Evolutionary conservation across 2,888 invertebrate genomes (phyloP), one percentile per base, ranked within the genome.

Genomic region (Agrypnus murinus): DNA sequence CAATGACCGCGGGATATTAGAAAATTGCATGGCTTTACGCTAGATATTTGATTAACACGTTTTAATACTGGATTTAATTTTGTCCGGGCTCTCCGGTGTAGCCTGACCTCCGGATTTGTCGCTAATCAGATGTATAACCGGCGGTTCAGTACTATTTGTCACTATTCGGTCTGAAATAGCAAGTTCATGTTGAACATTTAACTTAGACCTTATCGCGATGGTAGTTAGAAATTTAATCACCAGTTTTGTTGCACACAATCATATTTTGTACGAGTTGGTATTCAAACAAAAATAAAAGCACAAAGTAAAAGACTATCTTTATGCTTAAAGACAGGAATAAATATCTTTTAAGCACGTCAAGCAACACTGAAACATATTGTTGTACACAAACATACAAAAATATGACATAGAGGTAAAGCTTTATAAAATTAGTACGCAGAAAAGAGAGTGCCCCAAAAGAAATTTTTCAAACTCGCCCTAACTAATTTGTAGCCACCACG

Each of bases 171-270:
- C 55, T 19, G 50, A 25, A 55, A 53, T 55, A 43, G 40, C 64
- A 36, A 25, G 64, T 53, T 53, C 64, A 64, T 64, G 53, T 64
- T 64, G 53, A 55, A 64, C 64, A 50, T 55, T 43, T 50, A 55
- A 64, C 64, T 55, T 64, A 64, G 31, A 38, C 15, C 45, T 14
- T 55, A 32, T 53, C 53, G 25, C 19, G 55, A 64, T 55, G 43
- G 43, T 55, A 55, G 64, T 64, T 55, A 55, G 43, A 55, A 64
- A 64, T 64, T 64, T 55, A 53, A 40, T 53, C 43, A 43, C 40
- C 17, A 25, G 3, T n/a, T 48, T 25, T 25, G 10, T 25, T 5
- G 2, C 5, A 3, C 25, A 25, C 25, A 48, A 8, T 19, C 17
- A 3, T 17, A 8, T 46, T 17, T 19, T 10, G 7, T 17, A 46